phyloP scores from a whole-genome alignment of 2,797 vertebrate genomes.

The Avahi laniger region DNA sequence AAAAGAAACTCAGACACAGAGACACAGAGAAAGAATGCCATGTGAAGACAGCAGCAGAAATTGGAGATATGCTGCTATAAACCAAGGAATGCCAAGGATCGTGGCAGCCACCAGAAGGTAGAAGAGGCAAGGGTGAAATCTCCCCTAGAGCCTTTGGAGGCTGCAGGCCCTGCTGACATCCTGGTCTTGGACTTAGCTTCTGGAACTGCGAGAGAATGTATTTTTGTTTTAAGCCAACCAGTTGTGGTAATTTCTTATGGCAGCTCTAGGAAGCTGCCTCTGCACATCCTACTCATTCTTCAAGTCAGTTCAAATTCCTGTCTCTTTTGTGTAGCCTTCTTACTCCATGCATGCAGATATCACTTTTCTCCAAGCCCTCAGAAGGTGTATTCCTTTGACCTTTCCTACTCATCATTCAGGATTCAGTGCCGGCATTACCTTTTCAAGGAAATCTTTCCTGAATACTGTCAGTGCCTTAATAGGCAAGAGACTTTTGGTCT shows the following conservation, averaged over 20 bases:
- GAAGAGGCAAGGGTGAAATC: not conserved
- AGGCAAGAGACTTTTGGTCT: not conserved
- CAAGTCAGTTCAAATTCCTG: not conserved
- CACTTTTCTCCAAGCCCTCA: not conserved
- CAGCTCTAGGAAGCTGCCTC: not conserved
- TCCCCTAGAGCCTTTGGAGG: not conserved
- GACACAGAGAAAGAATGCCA: not conserved
- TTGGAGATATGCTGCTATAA: not conserved
- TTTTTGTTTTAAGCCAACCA: not conserved
- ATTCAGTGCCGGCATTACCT: not conserved
- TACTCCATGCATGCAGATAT: not conserved
- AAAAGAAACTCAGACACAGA: not conserved
- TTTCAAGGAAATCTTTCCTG: not conserved
- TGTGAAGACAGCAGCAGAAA: not conserved
- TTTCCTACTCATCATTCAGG: not conserved
- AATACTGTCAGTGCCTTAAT: not conserved
- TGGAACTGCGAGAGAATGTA: not conserved
- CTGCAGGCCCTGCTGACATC: not conserved
- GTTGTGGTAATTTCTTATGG: not conserved
- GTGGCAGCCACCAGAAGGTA: not conserved
- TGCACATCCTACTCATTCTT: not conserved
- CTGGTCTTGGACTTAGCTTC: not conserved
- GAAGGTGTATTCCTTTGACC: not conserved
- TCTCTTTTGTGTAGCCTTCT: not conserved
- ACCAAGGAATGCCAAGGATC: not conserved